Base-by-base conservation (phyloP, 2,888 invertebrate genomes). In the Perdita meconis region DNA sequence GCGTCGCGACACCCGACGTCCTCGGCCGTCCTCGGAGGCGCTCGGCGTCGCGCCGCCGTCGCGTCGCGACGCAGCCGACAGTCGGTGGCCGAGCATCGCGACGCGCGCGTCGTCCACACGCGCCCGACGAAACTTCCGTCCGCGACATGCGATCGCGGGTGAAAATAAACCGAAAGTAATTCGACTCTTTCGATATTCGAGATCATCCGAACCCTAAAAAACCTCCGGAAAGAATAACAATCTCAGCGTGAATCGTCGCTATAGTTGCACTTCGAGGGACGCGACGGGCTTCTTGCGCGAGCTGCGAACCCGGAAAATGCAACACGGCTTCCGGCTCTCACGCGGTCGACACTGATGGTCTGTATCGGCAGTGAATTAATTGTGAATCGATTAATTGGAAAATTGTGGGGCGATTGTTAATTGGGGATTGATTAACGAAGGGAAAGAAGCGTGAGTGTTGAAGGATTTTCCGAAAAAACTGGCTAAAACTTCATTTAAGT, bases 81-180 rank as follows among this genome's bases (percentile, higher is more conserved):
- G 90, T 90, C 86, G 86, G 86, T 89, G 88, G 85, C 78, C 85
- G 88, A 84, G 87, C 89, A 87, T 89, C 89, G 89, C 86, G 88
- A 87, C 86, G 87, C 84, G 83, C 80, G 83, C 81, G 80, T 80
- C 86, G 83, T 69, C 60, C 24, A 55, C 59, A 67, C 61, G 75
- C 59, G 66, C 22, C 30, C 13, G 75, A 26, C 12, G 4, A 40
- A 26, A 16, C 13, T 3, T 5, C 6, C 10, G 36, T 36, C 6
- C 16, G 24, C 26, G 42, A 59, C 42, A 59, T 36, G 50, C 38
- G 50, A 38, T 30, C 47, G n/a, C n/a, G n/a, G n/a, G n/a, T n/a
- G n/a, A n/a, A n/a, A n/a, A n/a, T n/a, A n/a, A n/a, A 19, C 3
- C 8, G 22, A 8, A 24, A 65, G 40, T 8, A n/a, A 42, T 13